Conservation (phyloP, 2,888 invertebrate genomes). For the Rhagophthalmus giganteus region DNA sequence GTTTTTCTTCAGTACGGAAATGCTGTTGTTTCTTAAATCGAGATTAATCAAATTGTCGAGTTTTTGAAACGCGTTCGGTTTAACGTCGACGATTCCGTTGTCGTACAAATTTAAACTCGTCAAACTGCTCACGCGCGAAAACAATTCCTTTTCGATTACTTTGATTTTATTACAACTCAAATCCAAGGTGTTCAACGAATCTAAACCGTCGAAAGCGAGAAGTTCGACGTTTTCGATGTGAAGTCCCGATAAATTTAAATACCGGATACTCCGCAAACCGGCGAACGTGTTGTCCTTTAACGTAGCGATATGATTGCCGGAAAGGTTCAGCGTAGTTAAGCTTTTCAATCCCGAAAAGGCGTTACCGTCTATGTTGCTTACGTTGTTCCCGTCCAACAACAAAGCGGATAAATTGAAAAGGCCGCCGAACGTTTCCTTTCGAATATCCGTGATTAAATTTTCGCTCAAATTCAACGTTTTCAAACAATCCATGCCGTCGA, state of each 20-base stretch:
- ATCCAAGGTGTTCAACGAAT: conserved; percentile 12
- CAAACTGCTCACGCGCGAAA: conserved; percentile 40
- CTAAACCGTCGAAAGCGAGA: conserved; percentile 16
- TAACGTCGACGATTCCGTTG: conserved; percentile 3
- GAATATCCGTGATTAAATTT: not conserved
- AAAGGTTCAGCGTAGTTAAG: not conserved
- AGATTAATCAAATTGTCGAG: not conserved
- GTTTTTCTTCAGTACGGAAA: not conserved
- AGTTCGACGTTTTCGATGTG: conserved; percentile 7
- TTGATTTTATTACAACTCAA: conserved; percentile 17
- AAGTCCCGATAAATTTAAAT: conserved; percentile 17
- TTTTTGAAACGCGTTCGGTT: not conserved
- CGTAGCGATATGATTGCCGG: not conserved
- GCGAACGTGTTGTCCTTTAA: not conserved
- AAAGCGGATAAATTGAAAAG: not conserved
- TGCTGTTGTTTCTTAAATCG: conserved; percentile 20
- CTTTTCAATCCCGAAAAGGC: not conserved
- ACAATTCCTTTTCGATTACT: not conserved
- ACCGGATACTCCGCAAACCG: conserved; percentile 7
- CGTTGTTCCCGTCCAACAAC: not conserved
- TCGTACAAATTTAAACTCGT: conserved; percentile 41
- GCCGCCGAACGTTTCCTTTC: not conserved
- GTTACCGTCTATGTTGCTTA: not conserved
- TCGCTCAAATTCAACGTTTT: not conserved
- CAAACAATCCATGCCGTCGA: not conserved